Evolutionary conservation across 2,113 vertebrate species (phyloP), one percentile per base, ranked within the genome.

Genomic region (Callipepla californica): DNA sequence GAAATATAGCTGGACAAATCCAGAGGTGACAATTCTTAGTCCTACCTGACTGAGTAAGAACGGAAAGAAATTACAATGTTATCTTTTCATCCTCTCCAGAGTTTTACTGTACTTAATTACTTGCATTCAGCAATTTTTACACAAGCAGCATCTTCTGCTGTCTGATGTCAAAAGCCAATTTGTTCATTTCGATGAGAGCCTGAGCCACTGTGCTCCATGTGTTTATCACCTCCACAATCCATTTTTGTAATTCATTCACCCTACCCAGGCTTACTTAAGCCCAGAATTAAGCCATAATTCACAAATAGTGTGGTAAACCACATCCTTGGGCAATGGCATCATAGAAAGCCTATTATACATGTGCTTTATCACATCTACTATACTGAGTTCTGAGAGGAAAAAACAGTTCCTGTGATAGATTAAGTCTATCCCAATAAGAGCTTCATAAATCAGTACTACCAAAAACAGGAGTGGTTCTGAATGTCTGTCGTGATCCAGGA

Each of bases 351-450:
- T 25, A 89, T 96, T 87, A 83, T 26, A 82, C 91, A 87, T 92
- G 92, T 93, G 92, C 87, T 94, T 91, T 82, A 91, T 94, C 94
- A 92, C 92, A 70, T 77, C 91, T 93, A 79, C 78, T 93, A 23
- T 51, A 6, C 47, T 74, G 92, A 45, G 1, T 70, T 93, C 87
- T 86, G 85, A 77, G 88, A 92, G 80, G 55, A 74, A 89, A 94
- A 93, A 93, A n/a, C 87, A 96, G 85, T 95, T 94, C 93, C 68
- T 90, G 42, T 90, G 94, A 94, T 83, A 78, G 90, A 96, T 94
- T 77, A 83, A 74, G 76, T 96, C 92, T 92, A 9, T 88, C 82
- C 82, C 85, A 93, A 80, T 72, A 94, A 83, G 47, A 51, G 82
- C 68, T 83, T 92, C 88, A 93, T 96, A 92, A 95, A 88, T 96